phyloP scores from a whole-genome alignment of 2,113 vertebrate species.

The Aphelocoma coerulescens region DNA sequence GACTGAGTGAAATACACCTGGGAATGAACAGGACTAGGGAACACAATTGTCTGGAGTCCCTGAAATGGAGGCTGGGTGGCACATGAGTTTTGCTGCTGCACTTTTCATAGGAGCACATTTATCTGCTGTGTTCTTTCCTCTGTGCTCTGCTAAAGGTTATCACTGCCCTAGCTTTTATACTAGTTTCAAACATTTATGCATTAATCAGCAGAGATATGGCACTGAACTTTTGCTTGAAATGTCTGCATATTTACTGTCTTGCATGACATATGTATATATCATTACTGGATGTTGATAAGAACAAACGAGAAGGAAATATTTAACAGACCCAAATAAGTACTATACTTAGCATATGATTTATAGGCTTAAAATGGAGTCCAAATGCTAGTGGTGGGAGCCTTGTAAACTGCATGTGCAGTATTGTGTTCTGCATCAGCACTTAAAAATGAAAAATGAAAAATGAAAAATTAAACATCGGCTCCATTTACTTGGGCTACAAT shows the following conservation, averaged over 20 bases:
- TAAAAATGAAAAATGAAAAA: slow-evolving; percentile 49
- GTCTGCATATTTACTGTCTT: slow-evolving; percentile 25
- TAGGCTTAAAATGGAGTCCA: slow-evolving; percentile 36
- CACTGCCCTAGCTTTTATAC: background rate
- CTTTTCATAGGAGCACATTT: background rate
- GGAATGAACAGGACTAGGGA: background rate
- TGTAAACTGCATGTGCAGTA: slow-evolving; percentile 1
- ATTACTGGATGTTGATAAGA: slow-evolving; percentile 61
- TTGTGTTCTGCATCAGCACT: slow-evolving; percentile 20
- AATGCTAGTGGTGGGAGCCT: slow-evolving; percentile 12
- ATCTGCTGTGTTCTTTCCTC: background rate
- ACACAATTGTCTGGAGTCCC: background rate
- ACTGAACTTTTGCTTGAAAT: background rate
- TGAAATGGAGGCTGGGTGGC: background rate
- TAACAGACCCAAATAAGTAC: slow-evolving; percentile 44
- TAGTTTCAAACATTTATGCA: background rate
- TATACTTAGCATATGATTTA: slow-evolving; percentile 56
- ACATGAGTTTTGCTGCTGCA: background rate
- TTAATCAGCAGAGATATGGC: slow-evolving; percentile 38
- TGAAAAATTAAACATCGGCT: slow-evolving; percentile 11
- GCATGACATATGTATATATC: slow-evolving; percentile 44
- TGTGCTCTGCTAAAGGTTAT: background rate
- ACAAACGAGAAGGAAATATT: slow-evolving; percentile 43
- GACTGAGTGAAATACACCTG: background rate
- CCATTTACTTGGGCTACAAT: background rate